These are phyloP conservation scores for Hylyphantes graminicola DNA, from an alignment of 1,140 invertebrate genomes.

Conservation along the genomic window DNA sequence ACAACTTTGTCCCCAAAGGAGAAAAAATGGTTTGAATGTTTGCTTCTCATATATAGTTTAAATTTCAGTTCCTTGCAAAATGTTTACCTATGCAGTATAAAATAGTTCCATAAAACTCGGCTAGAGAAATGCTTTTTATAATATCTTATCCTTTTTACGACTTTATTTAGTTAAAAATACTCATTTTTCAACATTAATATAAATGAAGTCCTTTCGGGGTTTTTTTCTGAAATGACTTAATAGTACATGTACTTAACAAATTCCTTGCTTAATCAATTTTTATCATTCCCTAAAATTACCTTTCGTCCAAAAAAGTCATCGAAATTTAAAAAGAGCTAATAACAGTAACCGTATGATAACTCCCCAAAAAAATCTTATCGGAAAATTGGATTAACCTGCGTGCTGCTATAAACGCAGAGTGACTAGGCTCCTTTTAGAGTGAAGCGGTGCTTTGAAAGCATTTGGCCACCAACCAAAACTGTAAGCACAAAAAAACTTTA, in stretches of 20 bases:
- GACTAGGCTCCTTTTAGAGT: background rate
- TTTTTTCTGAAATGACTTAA: too few species aligned
- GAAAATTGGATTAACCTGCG: conserved; percentile 17
- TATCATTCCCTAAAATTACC: background rate
- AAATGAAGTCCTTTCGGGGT: too few species aligned
- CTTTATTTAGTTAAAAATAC: too few species aligned
- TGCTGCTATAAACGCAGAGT: background rate
- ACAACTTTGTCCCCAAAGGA: too few species aligned
- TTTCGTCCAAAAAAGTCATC: background rate
- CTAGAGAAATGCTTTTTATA: too few species aligned
- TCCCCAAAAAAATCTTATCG: conserved; percentile 7
- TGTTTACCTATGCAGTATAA: too few species aligned
- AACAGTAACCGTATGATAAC: conserved; percentile 1
- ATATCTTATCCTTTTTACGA: too few species aligned
- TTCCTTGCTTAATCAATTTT: background rate
- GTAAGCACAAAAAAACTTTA: conserved; percentile 10
- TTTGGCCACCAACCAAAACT: conserved; percentile 29
- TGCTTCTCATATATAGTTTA: too few species aligned
- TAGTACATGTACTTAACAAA: background rate
- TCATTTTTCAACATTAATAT: too few species aligned
- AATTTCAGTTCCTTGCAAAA: too few species aligned
- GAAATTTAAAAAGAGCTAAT: background rate
- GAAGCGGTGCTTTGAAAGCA: conserved; percentile 25
- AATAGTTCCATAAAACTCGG: too few species aligned
- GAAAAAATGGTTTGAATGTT: too few species aligned